Percentiles rank a stretch among this genome's conserved stretches.
Conservation (phyloP, 2,888 invertebrate genomes). For the Tachina grossa region DNA sequence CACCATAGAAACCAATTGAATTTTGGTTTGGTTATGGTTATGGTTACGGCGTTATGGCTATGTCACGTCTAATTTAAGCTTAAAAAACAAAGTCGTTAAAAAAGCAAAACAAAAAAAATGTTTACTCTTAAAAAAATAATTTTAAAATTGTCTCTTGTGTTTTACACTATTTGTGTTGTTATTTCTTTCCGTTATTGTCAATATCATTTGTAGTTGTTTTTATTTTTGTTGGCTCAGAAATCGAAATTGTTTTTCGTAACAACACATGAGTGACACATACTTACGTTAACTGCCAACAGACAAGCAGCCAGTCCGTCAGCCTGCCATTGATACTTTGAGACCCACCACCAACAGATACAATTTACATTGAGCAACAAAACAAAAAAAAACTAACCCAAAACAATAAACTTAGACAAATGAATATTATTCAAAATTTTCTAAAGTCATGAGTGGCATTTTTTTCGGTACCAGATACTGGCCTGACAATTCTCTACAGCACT, state of each 20-base stretch:
- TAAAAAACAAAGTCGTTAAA: no score
- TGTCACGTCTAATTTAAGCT: no score
- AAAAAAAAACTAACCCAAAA: constrained; percentile 27
- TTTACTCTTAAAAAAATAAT: not conserved
- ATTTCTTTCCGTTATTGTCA: constrained; percentile 19
- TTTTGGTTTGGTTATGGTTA: no score
- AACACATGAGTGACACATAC: constrained; percentile 64
- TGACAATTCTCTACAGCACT: constrained; percentile 28
- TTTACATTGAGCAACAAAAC: constrained; percentile 2
- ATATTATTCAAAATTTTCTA: constrained; percentile 49
- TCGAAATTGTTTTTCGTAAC: constrained; percentile 52
- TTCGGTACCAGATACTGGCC: constrained; percentile 35
- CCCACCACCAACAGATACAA: constrained; percentile 59
- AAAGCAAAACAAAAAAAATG: no score
- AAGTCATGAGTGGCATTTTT: constrained; percentile 51
- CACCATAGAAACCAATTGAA: no score
- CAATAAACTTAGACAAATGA: constrained; percentile 11
- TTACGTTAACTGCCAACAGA: constrained; percentile 45
- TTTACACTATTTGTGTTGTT: constrained; percentile 33
- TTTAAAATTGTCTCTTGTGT: constrained; percentile 26
- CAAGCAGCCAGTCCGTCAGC: constrained; percentile 42
- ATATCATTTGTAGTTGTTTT: constrained; percentile 34
- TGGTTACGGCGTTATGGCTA: no score
- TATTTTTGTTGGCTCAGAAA: constrained; percentile 37
- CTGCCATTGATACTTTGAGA: constrained; percentile 42